These are phyloP conservation scores for Hemithea aestivaria DNA, from an alignment of 2,888 invertebrate genomes.

Conservation along the genomic window DNA sequence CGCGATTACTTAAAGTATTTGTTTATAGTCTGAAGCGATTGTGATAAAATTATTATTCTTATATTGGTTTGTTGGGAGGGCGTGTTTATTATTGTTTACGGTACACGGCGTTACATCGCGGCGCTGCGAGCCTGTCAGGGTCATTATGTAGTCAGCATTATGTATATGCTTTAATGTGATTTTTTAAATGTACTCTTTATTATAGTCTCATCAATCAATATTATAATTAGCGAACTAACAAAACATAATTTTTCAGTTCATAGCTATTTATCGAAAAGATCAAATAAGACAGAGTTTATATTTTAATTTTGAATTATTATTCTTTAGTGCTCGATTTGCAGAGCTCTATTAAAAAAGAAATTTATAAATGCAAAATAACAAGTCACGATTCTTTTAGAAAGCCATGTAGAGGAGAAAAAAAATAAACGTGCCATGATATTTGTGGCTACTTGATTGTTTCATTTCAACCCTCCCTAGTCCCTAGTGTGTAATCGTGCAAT, in stretches of 20 bases:
- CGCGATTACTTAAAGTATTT: constrained; percentile 52
- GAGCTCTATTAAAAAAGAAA: constrained; percentile 70
- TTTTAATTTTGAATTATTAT: constrained; percentile 77
- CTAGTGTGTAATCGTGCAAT: background rate
- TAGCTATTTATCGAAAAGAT: constrained; percentile 56
- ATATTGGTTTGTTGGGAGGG: constrained; percentile 57
- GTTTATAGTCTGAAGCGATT: constrained; percentile 72
- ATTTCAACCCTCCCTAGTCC: constrained; percentile 29
- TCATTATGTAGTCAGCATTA: constrained; percentile 79
- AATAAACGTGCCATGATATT: constrained; percentile 81
- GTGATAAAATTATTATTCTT: constrained; percentile 68
- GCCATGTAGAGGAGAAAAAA: constrained; percentile 79
- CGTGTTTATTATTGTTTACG: constrained; percentile 61
- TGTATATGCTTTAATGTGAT: constrained; percentile 81
- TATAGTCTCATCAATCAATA: constrained; percentile 76
- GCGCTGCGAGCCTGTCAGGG: constrained; percentile 67
- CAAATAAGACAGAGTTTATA: constrained; percentile 76
- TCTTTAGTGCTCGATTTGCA: constrained; percentile 64
- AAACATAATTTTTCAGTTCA: constrained; percentile 73
- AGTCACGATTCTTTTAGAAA: constrained; percentile 80
- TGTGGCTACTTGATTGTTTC: constrained; percentile 68
- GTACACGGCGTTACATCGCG: constrained; percentile 52
- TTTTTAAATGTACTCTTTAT: constrained; percentile 79
- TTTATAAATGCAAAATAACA: constrained; percentile 77
- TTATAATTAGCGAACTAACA: constrained; percentile 77